These are phyloP conservation scores for Drosophila arizonae DNA, from an alignment of 1,140 invertebrate genomes.

Conservation along the genomic window DNA sequence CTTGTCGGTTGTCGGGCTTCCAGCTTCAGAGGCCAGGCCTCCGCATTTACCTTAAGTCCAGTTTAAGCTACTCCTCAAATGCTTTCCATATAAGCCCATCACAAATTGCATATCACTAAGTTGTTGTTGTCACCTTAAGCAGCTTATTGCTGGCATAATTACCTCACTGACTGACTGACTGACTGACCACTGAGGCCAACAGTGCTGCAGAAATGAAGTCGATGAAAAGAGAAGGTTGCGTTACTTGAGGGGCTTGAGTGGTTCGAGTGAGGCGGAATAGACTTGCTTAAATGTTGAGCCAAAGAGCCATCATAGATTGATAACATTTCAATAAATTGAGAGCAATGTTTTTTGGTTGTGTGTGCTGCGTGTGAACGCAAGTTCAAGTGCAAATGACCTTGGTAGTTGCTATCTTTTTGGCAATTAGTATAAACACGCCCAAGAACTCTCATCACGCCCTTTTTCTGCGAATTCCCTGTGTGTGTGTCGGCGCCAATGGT, in stretches of 20 bases:
- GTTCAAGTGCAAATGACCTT: constrained; percentile 9
- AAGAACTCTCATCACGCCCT: constrained; percentile 20
- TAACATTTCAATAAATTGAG: constrained; percentile 1
- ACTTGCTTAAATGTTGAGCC: neutral
- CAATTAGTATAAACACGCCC: constrained; percentile 39
- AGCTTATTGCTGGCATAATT: constrained; percentile 75
- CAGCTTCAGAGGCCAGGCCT: too few species aligned
- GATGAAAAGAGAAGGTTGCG: constrained; percentile 47
- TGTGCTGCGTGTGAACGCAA: neutral
- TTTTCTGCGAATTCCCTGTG: constrained; percentile 57
- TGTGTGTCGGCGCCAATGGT: constrained; percentile 40
- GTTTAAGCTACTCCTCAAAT: neutral
- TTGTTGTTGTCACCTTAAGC: constrained; percentile 61
- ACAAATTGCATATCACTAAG: constrained; percentile 28
- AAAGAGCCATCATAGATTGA: neutral
- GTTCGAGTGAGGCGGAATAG: neutral
- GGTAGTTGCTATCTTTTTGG: constrained; percentile 22
- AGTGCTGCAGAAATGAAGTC: constrained; percentile 1
- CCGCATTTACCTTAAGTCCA: too few species aligned
- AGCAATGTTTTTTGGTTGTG: neutral
- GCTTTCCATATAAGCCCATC: constrained; percentile 8
- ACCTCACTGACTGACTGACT: constrained; percentile 33
- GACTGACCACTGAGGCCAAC: constrained; percentile 52
- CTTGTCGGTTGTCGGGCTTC: too few species aligned
- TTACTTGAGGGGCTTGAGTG: constrained; percentile 39